Evolutionary conservation across 2,113 vertebrate species (phyloP), one percentile per base, ranked within the genome.

Genomic region (Neolamprologus longior): DNA sequence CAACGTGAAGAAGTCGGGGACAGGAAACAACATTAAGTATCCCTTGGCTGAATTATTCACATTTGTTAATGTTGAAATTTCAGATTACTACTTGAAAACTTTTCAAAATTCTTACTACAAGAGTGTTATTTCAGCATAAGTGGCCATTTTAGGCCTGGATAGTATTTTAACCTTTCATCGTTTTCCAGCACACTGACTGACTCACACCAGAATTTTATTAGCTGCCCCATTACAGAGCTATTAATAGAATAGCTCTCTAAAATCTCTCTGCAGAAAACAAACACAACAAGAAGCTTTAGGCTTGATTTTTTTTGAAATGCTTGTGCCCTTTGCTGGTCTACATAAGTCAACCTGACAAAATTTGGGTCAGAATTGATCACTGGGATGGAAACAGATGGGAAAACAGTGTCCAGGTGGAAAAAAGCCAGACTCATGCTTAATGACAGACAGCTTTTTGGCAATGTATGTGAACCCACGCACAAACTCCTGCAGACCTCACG

Each of bases 341-440:
- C 55, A 5, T 15, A 17, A 86, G 85, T 66, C 8, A 12, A 73
- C 81, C 33, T 12, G 80, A 86, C 83, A 54, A 90, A 90, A 58
- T 57, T n/a, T 79, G 86, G 91, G 90, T 91, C 93, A 89, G 86
- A 88, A 86, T 58, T 90, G 90, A 95, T 93, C 92, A 91, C 79
- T 17, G 83, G 83, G 83, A 89, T 50, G 86, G 87, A 86, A 90
- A 28, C 93, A 94, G 94, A 95, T 93, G 94, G 91, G 42, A 42
- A 68, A 80, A 61, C 91, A 13, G 88, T 33, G 28, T 92, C 91
- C 92, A 93, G 91, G 91, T 95, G 94, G 94, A 94, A 31, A 7
- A 2, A 1, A 6, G 90, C 91, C 93, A 95, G 89, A 68, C 85
- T 79, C 71, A 11, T 73, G 91, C 83, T 83, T 71, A 61, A 54